phyloP scores from a whole-genome alignment of 2,888 invertebrate species.

The Bembecia ichneumoniformis region DNA sequence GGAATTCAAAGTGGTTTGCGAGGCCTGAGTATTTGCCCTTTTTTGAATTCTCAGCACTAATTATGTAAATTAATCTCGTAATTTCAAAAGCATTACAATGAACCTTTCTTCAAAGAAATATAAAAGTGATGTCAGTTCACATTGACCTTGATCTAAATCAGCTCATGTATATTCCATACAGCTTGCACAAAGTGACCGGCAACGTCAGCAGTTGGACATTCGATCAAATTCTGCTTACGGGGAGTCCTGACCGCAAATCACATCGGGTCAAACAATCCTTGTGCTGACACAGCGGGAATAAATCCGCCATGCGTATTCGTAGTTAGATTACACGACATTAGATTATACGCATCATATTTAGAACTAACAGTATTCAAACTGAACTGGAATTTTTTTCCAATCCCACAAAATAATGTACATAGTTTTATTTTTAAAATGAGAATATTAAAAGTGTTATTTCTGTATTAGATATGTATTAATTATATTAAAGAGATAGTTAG shows the following conservation, averaged over 20 bases:
- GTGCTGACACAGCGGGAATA: constrained; percentile 19
- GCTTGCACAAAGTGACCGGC: constrained; percentile 7
- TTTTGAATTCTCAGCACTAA: too few species aligned
- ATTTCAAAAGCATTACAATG: too few species aligned
- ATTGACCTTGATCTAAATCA: neutral
- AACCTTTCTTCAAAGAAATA: too few species aligned
- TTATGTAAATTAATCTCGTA: too few species aligned
- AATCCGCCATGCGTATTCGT: constrained; percentile 3
- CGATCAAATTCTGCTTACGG: constrained; percentile 40
- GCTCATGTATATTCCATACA: constrained; percentile 1
- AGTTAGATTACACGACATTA: constrained; percentile 11
- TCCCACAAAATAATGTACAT: too few species aligned
- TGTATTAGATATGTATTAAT: too few species aligned
- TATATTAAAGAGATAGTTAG: too few species aligned
- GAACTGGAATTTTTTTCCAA: too few species aligned
- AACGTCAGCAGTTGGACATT: constrained; percentile 21
- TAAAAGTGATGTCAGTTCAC: neutral
- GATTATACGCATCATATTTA: neutral
- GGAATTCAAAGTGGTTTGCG: too few species aligned
- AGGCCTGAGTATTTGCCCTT: too few species aligned
- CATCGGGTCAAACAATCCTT: constrained; percentile 20
- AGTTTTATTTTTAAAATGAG: too few species aligned
- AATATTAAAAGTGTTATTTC: too few species aligned
- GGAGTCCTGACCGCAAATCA: constrained; percentile 30
- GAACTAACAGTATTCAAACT: neutral